Base-by-base conservation (phyloP, 2,113 vertebrate genomes). In the Phodopus roborovskii region DNA sequence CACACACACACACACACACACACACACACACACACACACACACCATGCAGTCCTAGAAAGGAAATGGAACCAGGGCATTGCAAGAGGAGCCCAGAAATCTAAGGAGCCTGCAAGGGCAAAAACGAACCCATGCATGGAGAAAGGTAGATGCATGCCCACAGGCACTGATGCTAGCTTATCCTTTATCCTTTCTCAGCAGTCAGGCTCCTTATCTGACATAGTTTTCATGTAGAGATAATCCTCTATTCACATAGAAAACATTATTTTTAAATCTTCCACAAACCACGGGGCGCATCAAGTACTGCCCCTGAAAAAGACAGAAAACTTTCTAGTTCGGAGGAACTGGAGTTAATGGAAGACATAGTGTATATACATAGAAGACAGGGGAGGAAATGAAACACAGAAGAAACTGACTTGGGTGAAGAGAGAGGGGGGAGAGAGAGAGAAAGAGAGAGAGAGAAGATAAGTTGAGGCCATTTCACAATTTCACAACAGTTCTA, bases 141-240 rank as follows among this genome's bases (percentile, higher is more conserved):
- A 0, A 4, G 3, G 3, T 19, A 77, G 71, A 33, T 2, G 4
- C 9, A 33, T 2, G 4, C 9, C 4, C 13, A 5, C 0, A 0
- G 0, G 15, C 3, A 0, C 13, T 6, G 7, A 0, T 9, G 5
- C 30, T 3, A 12, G 16, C 4, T 45, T 30, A 0, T 64, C 39
- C 33, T 28, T 30, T 42, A 0, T 66, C 19, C 45, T 73, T 66
- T 68, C 74, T 53, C 30, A 70, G 16, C 19, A 33, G 6, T 20
- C 5, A 5, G 62, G 22, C 33, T 24, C 45, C 12, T 39, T 74
- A 75, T 33, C 78, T 13, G 16, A 1, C 3, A 39, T 3, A 13
- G 8, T 70, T 70, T 64, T 77, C 28, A 36, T 24, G 12, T 5
- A 68, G 42, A 68, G 17, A 12, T 56, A 24, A 3, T 71, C 15